phyloP scores from a whole-genome alignment of 2,113 vertebrate species.

The Xenopus tropicalis region UCB_Xtro_10.0 CM004448.2:70653001-70653500 shows the following conservation, averaged over 20 bases:
- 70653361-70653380: conserved; percentile 1
- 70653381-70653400: conserved; percentile 5
- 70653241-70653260: neutral
- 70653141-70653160: too few relatives aligned
- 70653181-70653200: too few relatives aligned
- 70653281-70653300: conserved; percentile 4
- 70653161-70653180: too few relatives aligned
- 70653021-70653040: too few relatives aligned
- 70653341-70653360: conserved; percentile 4
- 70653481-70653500: neutral
- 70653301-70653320: neutral
- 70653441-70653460: conserved; percentile 5
- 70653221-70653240: too few relatives aligned
- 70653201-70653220: too few relatives aligned
- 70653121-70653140: too few relatives aligned
- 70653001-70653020: too few relatives aligned
- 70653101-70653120: too few relatives aligned
- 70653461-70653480: neutral
- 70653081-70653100: too few relatives aligned
- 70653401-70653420: neutral
- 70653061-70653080: too few relatives aligned
- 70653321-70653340: conserved; percentile 6
- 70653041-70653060: too few relatives aligned
- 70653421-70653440: neutral
- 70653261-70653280: conserved; percentile 4